Conservation (phyloP, 1,140 invertebrate species). For the Lepeophtheirus salmonis region DNA sequence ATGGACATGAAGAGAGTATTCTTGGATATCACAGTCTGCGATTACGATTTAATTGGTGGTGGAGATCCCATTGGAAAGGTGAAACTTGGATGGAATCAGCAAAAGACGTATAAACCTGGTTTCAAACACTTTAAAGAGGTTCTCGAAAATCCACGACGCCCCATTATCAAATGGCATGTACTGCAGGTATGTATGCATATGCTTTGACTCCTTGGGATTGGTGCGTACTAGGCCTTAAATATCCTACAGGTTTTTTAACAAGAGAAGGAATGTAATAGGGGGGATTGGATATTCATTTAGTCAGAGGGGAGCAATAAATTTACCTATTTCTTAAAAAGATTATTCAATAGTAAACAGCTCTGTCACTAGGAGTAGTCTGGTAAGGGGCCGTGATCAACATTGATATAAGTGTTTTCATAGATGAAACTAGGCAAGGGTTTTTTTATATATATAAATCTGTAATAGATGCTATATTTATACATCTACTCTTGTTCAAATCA, state of each 20-base stretch:
- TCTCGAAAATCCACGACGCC: conserved; percentile 62
- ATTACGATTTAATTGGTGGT: conserved; percentile 18
- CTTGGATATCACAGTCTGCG: conserved; percentile 17
- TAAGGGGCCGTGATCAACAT: too few species aligned
- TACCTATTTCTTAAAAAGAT: not conserved
- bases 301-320: not conserved
- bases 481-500: too few species aligned
- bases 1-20: conserved; percentile 19
- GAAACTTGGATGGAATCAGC: conserved; percentile 16
- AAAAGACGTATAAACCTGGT: conserved; percentile 41
- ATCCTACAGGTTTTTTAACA: not conserved
- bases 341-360: not conserved
- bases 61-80: conserved; percentile 19
- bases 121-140: conserved; percentile 74
- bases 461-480: too few species aligned
- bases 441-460: too few species aligned
- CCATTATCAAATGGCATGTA: conserved; percentile 66
- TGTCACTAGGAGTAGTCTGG: not conserved
- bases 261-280: not conserved
- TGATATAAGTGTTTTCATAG: too few species aligned
- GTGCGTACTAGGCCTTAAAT: too few species aligned
- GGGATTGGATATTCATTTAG: not conserved
- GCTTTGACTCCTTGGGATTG: too few species aligned
- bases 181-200: conserved; percentile 36
- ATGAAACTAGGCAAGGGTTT: too few species aligned